Evolutionary conservation across 2,888 invertebrate genomes (phyloP).

Genomic region (Drosophila rellima): DNA sequence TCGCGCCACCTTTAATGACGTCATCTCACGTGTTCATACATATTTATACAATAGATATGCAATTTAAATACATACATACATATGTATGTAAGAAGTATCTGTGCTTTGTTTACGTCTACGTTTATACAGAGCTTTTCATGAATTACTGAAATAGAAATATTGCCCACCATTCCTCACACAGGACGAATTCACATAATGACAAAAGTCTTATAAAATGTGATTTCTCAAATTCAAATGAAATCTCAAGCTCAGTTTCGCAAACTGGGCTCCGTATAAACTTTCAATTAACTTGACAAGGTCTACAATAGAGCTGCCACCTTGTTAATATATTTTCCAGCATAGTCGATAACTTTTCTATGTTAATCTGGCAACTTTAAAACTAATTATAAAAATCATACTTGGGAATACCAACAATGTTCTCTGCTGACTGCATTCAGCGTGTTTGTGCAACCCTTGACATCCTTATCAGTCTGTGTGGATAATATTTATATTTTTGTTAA

Average conservation of each 20-base stretch:
- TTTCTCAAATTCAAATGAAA: too few species aligned
- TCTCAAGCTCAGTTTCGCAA: too few species aligned
- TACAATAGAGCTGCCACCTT: slow-evolving; percentile 18
- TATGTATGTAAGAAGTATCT: not conserved
- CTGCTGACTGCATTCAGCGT: not conserved
- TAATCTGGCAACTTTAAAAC: not conserved
- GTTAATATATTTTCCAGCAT: not conserved
- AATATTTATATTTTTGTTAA: not conserved
- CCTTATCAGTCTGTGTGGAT: slow-evolving; percentile 26
- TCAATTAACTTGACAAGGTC: not conserved
- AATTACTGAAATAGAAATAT: not conserved
- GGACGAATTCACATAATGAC: too few species aligned
- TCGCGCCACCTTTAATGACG: slow-evolving; percentile 52
- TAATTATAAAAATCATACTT: not conserved
- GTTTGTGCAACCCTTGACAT: slow-evolving; percentile 28
- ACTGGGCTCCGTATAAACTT: not conserved
- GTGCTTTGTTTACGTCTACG: not conserved
- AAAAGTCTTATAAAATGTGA: too few species aligned
- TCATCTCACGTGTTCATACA: slow-evolving; percentile 13
- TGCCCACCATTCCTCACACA: too few species aligned
- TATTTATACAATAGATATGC: not conserved
- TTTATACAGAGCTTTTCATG: too few species aligned
- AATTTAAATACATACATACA: not conserved
- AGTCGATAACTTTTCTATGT: not conserved
- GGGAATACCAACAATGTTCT: slow-evolving; percentile 8